phyloP scores from a whole-genome alignment of 2,888 invertebrate genomes.

The Brenthis daphne region DNA sequence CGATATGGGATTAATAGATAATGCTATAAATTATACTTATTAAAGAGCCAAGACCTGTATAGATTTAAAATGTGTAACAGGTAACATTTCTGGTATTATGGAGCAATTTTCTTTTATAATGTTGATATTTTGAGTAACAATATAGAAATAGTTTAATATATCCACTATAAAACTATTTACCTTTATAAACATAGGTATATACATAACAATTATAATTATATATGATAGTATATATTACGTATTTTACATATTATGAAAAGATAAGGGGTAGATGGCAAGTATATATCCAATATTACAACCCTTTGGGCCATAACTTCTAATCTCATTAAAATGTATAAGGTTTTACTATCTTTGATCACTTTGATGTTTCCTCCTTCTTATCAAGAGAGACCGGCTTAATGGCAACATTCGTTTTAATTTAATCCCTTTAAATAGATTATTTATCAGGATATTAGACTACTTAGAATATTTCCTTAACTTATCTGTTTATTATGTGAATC shows the following conservation, averaged over 20 bases:
- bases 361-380: constrained; percentile 44
- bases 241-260: neutral
- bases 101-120: neutral
- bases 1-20: constrained; percentile 33
- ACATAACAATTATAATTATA: too few species aligned
- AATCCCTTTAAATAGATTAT: constrained; percentile 26
- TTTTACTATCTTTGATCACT: constrained; percentile 39
- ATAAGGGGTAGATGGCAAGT: neutral
- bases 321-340: constrained; percentile 47
- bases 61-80: constrained; percentile 30
- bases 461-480: constrained; percentile 5
- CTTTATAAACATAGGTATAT: too few species aligned
- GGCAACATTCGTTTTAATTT: constrained; percentile 40
- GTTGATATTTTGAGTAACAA: too few species aligned
- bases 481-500: neutral
- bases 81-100: constrained; percentile 34
- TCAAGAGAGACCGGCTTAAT: constrained; percentile 38
- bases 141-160: too few species aligned
- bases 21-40: constrained; percentile 16
- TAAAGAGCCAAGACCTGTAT: constrained; percentile 19
- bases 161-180: too few species aligned
- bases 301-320: constrained; percentile 18
- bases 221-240: neutral
- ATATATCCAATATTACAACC: constrained; percentile 7
- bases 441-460: constrained; percentile 14